Base-by-base conservation (phyloP, 2,797 vertebrate species). In the Rhinella marina region DNA sequence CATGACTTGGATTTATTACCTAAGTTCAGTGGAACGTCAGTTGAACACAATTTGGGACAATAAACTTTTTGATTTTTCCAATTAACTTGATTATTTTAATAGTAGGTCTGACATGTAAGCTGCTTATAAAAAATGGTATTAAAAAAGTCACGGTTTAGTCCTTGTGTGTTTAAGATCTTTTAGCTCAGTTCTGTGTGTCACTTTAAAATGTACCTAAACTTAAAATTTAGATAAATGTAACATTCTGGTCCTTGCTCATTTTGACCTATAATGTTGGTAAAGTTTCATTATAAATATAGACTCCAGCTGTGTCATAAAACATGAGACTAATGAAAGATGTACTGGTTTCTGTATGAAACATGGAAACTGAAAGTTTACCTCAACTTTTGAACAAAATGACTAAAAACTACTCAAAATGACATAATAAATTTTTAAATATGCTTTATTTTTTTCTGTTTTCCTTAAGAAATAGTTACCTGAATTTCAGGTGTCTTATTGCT, bases 1-100 rank as follows among this genome's bases (percentile, higher is more conserved):
- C 78, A 59, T 59, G 66, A 73, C 80, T 82, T 78, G 61, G 84
- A 86, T 89, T 82, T 86, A 89, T 89, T 78, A 72, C 79, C 80
- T 41, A 57, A 77, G 84, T 57, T 70, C 52, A 41, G 29, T 52
- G 73, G 73, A 84, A 86, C 61, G 80, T 86, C 70, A 72, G 54
- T 86, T 78, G 70, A 76, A 88, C 72, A 56, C 83, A 52, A 62
- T 85, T 84, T 85, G 83, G 72, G 83, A 77, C 56, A 76, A 85
- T 76, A 84, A 59, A 85, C 29, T 76, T 77, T 76, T 85, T 52
- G 21, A 48, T 48, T 77, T 77, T 23, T 62, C 41, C 23, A n/a
- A 85, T 77, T 23, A 48, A 84, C 56, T 84, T 59, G 10, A 21
- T 75, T 73, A 84, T 41, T 83, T 75, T 41, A 75, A 3, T 75